Evolutionary conservation across 2,797 vertebrate genomes (phyloP).

Genomic region (Chelon auratus): DNA sequence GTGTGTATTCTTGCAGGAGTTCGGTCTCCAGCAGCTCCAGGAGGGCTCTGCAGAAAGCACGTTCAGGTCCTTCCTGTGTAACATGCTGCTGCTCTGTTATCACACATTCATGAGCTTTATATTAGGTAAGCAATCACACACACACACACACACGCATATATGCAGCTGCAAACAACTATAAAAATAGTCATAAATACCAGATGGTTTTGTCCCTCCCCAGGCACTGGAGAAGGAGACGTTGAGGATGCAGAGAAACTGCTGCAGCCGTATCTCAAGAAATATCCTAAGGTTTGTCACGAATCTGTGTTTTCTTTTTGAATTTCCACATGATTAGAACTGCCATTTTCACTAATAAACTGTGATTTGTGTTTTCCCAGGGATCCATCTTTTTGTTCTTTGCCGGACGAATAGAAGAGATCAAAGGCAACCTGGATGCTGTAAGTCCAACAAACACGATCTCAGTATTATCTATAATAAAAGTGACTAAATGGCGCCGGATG

Average conservation of each 20-base stretch:
- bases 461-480: not conserved
- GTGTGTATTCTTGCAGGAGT: conserved; percentile 84
- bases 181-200: not conserved
- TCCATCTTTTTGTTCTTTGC: conserved; percentile 99
- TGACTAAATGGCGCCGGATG: too few species aligned
- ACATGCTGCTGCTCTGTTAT: conserved; percentile 97
- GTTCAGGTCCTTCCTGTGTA: conserved; percentile 95
- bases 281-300: conserved; percentile 87
- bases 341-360: not conserved
- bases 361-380: conserved; percentile 83
- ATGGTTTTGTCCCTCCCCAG: conserved; percentile 73
- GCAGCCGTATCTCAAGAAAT: conserved; percentile 92
- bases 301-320: not conserved
- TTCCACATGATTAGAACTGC: not conserved
- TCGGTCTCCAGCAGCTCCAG: conserved; percentile 93
- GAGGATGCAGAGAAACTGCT: conserved; percentile 94
- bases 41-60: conserved; percentile 91
- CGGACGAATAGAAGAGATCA: conserved; percentile 96
- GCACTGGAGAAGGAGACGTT: conserved; percentile 96
- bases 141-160: conserved; percentile 4
- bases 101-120: conserved; percentile 99
- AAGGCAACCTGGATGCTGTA: conserved; percentile 95
- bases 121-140: conserved; percentile 86
- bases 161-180: not conserved
- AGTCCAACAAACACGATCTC: conserved; percentile 61